Percentiles rank a stretch among this genome's conserved stretches.
Evolutionary conservation across 2,113 vertebrate genomes (phyloP).

Genomic region (Marcusenius ussheri): DNA sequence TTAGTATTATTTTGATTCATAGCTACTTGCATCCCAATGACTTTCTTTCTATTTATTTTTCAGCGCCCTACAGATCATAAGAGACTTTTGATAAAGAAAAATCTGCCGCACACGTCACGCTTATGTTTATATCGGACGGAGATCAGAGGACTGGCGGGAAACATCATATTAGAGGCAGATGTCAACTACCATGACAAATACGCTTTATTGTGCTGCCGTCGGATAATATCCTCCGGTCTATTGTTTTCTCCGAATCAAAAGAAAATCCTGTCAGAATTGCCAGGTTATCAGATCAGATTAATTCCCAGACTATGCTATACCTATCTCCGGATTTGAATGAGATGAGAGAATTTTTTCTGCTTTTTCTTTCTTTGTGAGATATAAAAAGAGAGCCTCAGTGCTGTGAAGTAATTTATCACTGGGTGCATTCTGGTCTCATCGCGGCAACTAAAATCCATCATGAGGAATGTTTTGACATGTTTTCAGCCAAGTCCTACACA

Average conservation of each 20-base stretch:
- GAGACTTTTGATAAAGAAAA: constrained; percentile 1
- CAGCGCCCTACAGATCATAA: neutral
- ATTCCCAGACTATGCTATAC: neutral
- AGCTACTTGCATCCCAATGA: neutral
- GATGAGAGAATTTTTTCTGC: neutral
- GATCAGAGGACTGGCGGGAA: constrained; percentile 1
- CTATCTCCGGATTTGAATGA: neutral
- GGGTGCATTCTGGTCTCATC: neutral
- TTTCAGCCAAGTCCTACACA: neutral
- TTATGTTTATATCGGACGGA: neutral
- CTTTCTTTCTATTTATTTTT: neutral
- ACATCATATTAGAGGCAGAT: neutral
- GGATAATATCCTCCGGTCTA: neutral
- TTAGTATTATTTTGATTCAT: neutral
- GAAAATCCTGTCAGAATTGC: constrained; percentile 8
- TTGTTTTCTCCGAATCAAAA: constrained; percentile 3
- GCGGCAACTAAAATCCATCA: neutral
- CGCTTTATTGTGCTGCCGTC: neutral
- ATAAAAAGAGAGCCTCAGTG: neutral
- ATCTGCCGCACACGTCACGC: neutral
- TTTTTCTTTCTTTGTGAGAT: neutral
- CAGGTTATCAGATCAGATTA: constrained; percentile 1
- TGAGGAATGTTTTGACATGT: neutral
- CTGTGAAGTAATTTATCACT: neutral
- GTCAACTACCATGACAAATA: neutral